Base-by-base conservation (phyloP, 2,113 vertebrate genomes). In the Triplophysa tibetana region DNA sequence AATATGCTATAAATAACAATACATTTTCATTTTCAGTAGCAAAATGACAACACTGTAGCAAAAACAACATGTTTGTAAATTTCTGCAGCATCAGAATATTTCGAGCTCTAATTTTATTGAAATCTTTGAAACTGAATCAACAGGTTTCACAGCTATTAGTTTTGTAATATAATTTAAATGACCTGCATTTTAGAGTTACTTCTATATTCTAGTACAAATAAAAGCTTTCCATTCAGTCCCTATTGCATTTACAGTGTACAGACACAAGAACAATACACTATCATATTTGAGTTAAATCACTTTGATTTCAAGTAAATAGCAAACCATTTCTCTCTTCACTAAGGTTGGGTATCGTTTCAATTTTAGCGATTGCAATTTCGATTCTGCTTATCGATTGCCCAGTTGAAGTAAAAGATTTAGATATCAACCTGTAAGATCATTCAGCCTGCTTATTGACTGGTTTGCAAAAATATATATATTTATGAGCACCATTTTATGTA, bases 111-210 rank as follows among this genome's bases (percentile, higher is more conserved):
- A 67, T 3, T 79, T 82, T 29, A 52, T 63, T 78, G 23, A 21
- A 33, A 66, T 68, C 38, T 43, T 64, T 65, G 61, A 80, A 72
- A 80, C 58, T 24, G 48, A 63, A 38, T 66, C 70, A 72, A 62
- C 58, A 70, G 9, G 77, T 43, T 78, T 70, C 50, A 62, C 11
- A 74, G 58, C 63, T 60, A 54, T 74, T 66, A 63, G 64, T 73
- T 33, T 66, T 48, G 33, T 61, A 26, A 64, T 80, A 41, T 62
- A 80, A 61, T 80, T 80, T 80, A 83, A 83, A 83, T 80, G 82
- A 83, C 82, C 82, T 67, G 82, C 82, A 83, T 80, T 80, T 83
- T 80, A 83, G 14, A 58, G 19, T 67, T 54, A 70, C 45, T 70
- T 16, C 69, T 19, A 64, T 24, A 63, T 4, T 63, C 21, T 61